These are phyloP conservation scores for Saccostrea echinata DNA, from an alignment of 1,140 invertebrate genomes.

Conservation along the genomic window DNA sequence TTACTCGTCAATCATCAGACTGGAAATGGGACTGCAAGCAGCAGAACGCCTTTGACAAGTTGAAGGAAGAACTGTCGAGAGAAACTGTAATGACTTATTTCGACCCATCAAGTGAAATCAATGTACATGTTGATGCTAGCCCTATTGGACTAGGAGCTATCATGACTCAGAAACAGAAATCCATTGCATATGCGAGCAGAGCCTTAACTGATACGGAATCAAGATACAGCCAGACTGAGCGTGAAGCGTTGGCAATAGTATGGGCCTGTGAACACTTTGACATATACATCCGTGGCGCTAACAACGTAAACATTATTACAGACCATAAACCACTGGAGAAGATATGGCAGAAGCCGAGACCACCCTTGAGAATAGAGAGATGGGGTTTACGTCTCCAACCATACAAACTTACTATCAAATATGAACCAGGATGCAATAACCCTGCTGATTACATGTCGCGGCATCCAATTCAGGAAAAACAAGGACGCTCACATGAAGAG, in stretches of 20 bases:
- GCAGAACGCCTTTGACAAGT: neutral
- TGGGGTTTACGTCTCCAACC: conserved; percentile 63
- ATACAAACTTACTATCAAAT: conserved; percentile 55
- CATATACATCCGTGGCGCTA: conserved; percentile 76
- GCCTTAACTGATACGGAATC: conserved; percentile 59
- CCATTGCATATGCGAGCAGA: conserved; percentile 64
- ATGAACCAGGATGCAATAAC: conserved; percentile 49
- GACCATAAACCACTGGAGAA: conserved; percentile 76
- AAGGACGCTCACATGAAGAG: neutral
- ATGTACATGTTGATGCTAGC: conserved; percentile 59
- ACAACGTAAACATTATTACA: conserved; percentile 73
- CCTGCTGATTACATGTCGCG: conserved; percentile 44
- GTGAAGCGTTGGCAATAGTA: conserved; percentile 78
- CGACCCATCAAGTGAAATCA: conserved; percentile 56
- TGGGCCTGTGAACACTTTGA: conserved; percentile 79
- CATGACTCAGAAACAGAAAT: conserved; percentile 48
- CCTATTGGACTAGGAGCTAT: conserved; percentile 59
- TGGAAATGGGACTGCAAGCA: neutral
- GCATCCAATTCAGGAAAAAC: too few species aligned
- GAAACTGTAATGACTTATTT: conserved; percentile 60
- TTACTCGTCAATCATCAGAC: conserved; percentile 2
- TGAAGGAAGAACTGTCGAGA: conserved; percentile 54
- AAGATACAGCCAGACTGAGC: conserved; percentile 79
- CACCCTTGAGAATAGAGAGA: conserved; percentile 58
- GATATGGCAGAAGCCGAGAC: conserved; percentile 63